A percentile compares a stretch with the other conserved stretches of the same genome.
phyloP scores from a whole-genome alignment of 2,888 invertebrate species.

The Rotaria magnacalcarata region DNA sequence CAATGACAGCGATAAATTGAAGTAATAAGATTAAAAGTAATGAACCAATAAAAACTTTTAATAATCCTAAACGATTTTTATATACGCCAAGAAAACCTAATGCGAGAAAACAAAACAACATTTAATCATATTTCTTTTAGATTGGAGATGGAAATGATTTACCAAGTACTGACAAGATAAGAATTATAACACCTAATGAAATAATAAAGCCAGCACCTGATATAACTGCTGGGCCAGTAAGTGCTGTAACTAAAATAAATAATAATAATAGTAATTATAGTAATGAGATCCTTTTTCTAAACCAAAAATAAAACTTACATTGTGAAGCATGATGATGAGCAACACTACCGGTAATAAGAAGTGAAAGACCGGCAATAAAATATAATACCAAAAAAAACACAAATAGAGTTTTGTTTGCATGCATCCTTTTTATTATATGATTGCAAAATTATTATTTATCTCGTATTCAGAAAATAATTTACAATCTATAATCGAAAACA shows the following conservation, averaged over 20 bases:
- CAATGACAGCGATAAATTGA: conserved; percentile 21
- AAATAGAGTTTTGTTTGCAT: neutral
- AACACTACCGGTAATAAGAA: neutral
- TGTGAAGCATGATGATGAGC: neutral
- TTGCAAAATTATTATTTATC: no score
- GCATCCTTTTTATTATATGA: neutral
- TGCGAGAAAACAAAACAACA: no score
- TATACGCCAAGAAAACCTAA: conserved; percentile 1
- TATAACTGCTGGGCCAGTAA: neutral
- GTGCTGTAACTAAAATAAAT: neutral
- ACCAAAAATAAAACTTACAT: neutral
- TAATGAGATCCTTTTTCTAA: no score
- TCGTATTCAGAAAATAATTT: no score
- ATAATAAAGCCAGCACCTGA: conserved; percentile 13
- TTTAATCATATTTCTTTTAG: neutral
- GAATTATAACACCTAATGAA: neutral
- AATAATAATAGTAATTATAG: neutral
- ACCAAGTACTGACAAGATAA: neutral
- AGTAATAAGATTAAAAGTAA: neutral
- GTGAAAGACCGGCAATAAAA: neutral
- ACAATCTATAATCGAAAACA: neutral
- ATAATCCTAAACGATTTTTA: conserved; percentile 31
- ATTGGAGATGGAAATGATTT: neutral
- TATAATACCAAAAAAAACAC: neutral
- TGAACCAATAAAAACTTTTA: neutral